Percentiles rank a stretch among this genome's conserved stretches.
Conservation (phyloP, 2,888 invertebrate species). For the Bedellia somnulentella region DNA sequence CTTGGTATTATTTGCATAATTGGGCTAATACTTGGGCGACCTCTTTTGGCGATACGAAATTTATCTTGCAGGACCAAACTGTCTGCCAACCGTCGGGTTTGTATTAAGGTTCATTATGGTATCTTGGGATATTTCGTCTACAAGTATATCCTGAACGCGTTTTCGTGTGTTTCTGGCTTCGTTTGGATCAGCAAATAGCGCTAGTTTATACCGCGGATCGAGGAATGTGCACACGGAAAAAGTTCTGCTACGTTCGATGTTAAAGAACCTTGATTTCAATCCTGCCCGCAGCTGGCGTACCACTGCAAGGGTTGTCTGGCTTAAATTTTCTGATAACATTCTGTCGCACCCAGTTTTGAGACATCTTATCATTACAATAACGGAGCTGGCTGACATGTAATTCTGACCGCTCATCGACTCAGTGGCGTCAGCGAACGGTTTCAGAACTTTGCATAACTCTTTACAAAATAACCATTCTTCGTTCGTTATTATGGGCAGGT, state of each 20-base stretch:
- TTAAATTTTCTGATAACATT: background rate
- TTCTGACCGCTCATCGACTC: constrained; percentile 12
- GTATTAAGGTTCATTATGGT: too few species aligned
- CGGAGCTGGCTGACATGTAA: constrained; percentile 12
- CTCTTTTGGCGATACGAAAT: too few species aligned
- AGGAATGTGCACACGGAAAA: constrained; percentile 1
- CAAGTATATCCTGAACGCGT: background rate
- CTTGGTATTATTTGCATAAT: background rate
- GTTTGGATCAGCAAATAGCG: background rate
- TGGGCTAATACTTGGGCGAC: too few species aligned
- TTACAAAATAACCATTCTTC: constrained; percentile 4
- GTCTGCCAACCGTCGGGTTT: background rate
- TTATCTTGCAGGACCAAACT: too few species aligned
- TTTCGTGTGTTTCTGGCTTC: background rate
- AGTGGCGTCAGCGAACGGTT: constrained; percentile 12
- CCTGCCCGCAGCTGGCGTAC: too few species aligned
- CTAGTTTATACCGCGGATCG: background rate
- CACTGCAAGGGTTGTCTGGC: background rate
- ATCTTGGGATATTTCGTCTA: background rate
- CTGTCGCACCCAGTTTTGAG: constrained; percentile 5
- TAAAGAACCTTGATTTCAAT: background rate
- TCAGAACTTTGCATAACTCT: constrained; percentile 7
- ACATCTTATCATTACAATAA: constrained; percentile 12
- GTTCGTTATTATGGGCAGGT: constrained; percentile 3
- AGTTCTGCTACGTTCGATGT: constrained; percentile 1